Conservation (phyloP, 2,113 vertebrate species). For the Lonchura striata region DNA sequence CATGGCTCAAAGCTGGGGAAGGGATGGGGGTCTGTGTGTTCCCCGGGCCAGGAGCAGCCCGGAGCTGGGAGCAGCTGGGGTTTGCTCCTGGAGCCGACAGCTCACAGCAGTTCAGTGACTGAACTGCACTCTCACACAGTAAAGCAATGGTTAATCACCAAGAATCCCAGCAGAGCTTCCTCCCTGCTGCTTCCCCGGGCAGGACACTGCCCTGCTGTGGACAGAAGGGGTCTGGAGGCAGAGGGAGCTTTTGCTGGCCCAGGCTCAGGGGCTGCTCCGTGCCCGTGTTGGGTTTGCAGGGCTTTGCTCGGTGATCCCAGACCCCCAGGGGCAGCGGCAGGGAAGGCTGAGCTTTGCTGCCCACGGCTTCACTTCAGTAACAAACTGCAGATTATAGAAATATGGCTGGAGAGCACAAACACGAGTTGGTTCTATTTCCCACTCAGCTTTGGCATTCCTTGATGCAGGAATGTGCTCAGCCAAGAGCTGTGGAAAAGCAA, state of each 20-base stretch:
- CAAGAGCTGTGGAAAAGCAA: not conserved
- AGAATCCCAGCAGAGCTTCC: not conserved
- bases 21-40: too few relatives aligned
- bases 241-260: not conserved
- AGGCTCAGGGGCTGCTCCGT: not conserved
- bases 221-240: accelerated
- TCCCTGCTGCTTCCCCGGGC: not conserved
- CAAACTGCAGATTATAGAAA: accelerated
- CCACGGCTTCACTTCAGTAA: accelerated
- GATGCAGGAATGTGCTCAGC: not conserved
- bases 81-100: not conserved
- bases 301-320: not conserved
- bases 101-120: not conserved
- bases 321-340: not conserved
- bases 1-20: not conserved
- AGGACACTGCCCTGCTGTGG: too few relatives aligned
- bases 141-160: accelerated
- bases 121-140: too few relatives aligned
- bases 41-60: not conserved
- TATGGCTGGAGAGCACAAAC: not conserved
- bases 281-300: not conserved
- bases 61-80: not conserved
- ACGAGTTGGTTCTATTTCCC: accelerated
- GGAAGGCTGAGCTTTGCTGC: not conserved
- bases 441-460: accelerated